phyloP scores from a whole-genome alignment of 2,797 vertebrate species.

The Halcyon smyrnensis region DNA sequence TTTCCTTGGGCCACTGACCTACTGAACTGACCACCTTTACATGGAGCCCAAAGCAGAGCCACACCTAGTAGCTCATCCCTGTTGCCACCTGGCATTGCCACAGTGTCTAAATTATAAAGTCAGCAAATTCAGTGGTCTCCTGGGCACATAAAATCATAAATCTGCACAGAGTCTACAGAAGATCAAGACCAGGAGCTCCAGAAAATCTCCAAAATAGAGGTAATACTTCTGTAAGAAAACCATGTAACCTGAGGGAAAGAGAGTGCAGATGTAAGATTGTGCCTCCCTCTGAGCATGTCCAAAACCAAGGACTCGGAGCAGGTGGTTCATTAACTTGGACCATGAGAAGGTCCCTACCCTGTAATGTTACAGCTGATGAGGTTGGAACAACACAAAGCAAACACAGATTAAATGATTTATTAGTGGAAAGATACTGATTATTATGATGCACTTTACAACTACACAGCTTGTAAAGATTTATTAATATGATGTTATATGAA shows the following conservation, averaged over 20 bases:
- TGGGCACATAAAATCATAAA: neutral
- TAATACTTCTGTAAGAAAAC: neutral
- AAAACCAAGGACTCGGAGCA: neutral
- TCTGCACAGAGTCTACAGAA: neutral
- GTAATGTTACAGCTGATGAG: neutral
- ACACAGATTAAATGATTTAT: neutral
- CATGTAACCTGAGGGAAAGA: neutral
- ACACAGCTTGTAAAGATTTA: slow-evolving; percentile 13
- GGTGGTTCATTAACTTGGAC: neutral
- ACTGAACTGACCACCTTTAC: neutral
- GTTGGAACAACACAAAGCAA: neutral
- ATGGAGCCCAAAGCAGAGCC: neutral
- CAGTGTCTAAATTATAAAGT: neutral
- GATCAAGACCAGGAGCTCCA: neutral
- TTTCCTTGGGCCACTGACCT: neutral
- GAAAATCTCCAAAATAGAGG: neutral
- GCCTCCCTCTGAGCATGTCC: neutral
- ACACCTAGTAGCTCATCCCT: rapidly evolving
- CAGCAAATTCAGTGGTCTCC: neutral
- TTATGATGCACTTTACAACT: neutral
- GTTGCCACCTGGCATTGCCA: neutral
- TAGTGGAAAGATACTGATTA: neutral
- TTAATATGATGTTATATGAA: neutral
- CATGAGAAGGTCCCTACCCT: neutral
- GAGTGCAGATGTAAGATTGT: neutral